phyloP scores from a whole-genome alignment of 2,888 invertebrate species.

The Idaea straminata region DNA sequence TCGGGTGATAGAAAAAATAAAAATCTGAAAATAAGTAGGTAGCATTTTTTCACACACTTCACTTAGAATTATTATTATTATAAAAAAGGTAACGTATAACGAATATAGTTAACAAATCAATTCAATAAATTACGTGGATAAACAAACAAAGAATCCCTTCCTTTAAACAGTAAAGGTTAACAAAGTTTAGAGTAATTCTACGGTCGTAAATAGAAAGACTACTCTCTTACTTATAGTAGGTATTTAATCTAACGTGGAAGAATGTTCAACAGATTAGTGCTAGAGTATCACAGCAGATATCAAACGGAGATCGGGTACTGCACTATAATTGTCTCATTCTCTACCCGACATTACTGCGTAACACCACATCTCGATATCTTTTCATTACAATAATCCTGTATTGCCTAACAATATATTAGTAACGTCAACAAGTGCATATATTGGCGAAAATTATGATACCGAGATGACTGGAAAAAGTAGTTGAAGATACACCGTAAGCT shows the following conservation, averaged over 20 bases:
- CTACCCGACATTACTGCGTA: neutral
- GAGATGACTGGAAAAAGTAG: neutral
- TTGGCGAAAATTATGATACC: neutral
- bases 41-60: slow-evolving; percentile 78
- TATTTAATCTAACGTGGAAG: slow-evolving; percentile 74
- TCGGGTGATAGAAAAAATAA: slow-evolving; percentile 77
- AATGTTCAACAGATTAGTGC: slow-evolving; percentile 68
- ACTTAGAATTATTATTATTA: slow-evolving; percentile 64
- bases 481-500: neutral
- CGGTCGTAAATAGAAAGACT: slow-evolving; percentile 71
- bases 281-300: slow-evolving; percentile 76
- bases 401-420: neutral
- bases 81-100: slow-evolving; percentile 62
- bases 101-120: slow-evolving; percentile 64
- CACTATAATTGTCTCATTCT: slow-evolving; percentile 39
- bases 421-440: neutral
- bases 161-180: slow-evolving; percentile 72
- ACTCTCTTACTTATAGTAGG: slow-evolving; percentile 52
- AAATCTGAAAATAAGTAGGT: slow-evolving; percentile 79
- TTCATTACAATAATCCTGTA: neutral
- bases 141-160: slow-evolving; percentile 66
- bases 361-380: slow-evolving; percentile 1
- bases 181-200: slow-evolving; percentile 68
- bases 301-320: slow-evolving; percentile 58
- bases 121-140: slow-evolving; percentile 58